These are phyloP conservation scores for Parauchenoglanis ngamensis DNA, from an alignment of 2,797 vertebrate genomes.

Conservation along the genomic window DNA sequence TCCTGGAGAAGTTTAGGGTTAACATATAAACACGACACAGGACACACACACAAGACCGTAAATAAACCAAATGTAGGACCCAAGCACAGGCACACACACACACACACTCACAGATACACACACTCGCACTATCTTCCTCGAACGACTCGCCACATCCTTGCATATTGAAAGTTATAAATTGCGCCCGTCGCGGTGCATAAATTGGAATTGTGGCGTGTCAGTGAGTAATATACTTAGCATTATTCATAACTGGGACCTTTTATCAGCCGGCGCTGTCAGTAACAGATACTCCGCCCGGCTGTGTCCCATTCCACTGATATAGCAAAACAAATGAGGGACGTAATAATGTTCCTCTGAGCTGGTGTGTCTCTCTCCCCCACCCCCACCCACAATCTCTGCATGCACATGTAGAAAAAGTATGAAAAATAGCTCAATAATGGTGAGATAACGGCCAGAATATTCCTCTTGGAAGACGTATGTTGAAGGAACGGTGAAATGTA, in stretches of 20 bases:
- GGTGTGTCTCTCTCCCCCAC: slow-evolving; percentile 20
- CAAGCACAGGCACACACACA: slow-evolving; percentile 1
- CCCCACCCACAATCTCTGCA: slow-evolving; percentile 37
- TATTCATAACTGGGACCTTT: slow-evolving; percentile 74
- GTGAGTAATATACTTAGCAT: slow-evolving; percentile 80
- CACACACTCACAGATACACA: not conserved
- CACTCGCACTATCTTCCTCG: slow-evolving; percentile 57
- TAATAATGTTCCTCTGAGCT: slow-evolving; percentile 61
- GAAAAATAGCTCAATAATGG: slow-evolving; percentile 51
- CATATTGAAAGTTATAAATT: slow-evolving; percentile 79
- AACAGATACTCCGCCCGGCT: slow-evolving; percentile 69
- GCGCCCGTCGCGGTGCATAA: slow-evolving; percentile 76
- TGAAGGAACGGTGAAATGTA: slow-evolving; percentile 26
- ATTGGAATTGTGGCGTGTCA: slow-evolving; percentile 77
- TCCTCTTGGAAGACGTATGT: slow-evolving; percentile 62
- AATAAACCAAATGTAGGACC: not conserved
- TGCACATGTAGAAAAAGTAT: slow-evolving; percentile 47
- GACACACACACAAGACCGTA: not conserved
- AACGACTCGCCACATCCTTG: slow-evolving; percentile 69
- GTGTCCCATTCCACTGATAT: slow-evolving; percentile 72
- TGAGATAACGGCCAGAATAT: slow-evolving; percentile 58
- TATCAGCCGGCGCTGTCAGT: slow-evolving; percentile 71
- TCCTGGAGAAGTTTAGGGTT: not conserved
- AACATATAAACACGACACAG: not conserved
- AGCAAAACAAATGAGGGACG: slow-evolving; percentile 72